Evolutionary conservation across 2,797 vertebrate genomes (phyloP).

Genomic region (Parambassis ranga): DNA sequence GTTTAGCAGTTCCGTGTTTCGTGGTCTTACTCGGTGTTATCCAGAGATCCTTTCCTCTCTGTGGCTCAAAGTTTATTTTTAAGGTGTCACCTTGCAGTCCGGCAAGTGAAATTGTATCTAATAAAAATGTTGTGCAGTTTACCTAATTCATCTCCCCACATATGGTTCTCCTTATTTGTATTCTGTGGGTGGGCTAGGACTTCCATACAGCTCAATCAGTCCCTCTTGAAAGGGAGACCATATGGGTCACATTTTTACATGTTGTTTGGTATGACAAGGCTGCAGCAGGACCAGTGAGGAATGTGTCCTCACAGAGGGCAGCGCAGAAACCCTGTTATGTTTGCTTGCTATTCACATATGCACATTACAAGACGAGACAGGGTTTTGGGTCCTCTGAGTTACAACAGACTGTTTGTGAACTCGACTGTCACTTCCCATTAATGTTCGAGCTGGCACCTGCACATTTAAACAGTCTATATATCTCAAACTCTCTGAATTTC

Average conservation of each 20-base stretch:
- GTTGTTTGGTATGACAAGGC: conserved; percentile 80
- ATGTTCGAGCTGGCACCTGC: conserved; percentile 61
- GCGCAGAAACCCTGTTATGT: conserved; percentile 32
- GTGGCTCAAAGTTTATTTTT: conserved; percentile 77
- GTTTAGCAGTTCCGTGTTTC: conserved; percentile 48
- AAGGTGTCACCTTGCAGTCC: conserved; percentile 82
- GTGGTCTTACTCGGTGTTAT: conserved; percentile 47
- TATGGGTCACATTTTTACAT: conserved; percentile 82
- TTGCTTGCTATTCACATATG: conserved; percentile 68
- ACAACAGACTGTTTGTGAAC: conserved; percentile 51
- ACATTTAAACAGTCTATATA: conserved; percentile 12
- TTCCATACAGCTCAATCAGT: conserved; percentile 81
- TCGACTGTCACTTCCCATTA: conserved; percentile 58
- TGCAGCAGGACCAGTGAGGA: conserved; percentile 62
- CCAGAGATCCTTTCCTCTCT: conserved; percentile 54
- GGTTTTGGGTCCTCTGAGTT: conserved; percentile 25
- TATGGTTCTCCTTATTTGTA: conserved; percentile 80
- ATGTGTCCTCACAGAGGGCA: conserved; percentile 66
- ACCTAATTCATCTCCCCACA: conserved; percentile 83
- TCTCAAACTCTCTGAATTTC: conserved; percentile 16
- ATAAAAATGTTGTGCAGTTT: conserved; percentile 87
- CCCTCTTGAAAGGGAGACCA: conserved; percentile 71
- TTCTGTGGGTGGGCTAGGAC: conserved; percentile 80
- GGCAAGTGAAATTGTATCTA: conserved; percentile 82
- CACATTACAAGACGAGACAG: conserved; percentile 36